Percentiles rank a stretch among this genome's conserved stretches.
Conservation (phyloP, 2,888 invertebrate species). For the Tenthredo scrophulariae region DNA sequence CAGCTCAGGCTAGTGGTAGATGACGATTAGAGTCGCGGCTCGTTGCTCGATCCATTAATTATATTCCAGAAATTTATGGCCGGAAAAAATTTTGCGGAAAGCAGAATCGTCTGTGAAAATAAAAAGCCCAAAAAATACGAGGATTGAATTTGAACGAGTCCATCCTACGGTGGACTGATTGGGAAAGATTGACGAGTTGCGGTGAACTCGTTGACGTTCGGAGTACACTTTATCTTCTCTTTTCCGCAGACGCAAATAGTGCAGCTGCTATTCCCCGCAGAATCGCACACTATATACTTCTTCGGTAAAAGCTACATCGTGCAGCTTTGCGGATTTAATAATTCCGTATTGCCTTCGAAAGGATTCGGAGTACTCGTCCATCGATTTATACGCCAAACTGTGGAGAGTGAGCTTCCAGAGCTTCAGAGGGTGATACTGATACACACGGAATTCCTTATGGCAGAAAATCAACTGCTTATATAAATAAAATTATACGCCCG, state of each 20-base stretch:
- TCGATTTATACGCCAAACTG: neutral
- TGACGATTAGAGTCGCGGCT: neutral
- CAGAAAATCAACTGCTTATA: too few relatives aligned
- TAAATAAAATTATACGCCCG: too few relatives aligned
- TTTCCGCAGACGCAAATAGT: neutral
- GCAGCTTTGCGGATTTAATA: neutral
- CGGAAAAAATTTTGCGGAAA: neutral
- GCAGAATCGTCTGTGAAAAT: neutral
- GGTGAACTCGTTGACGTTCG: neutral
- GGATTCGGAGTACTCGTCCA: neutral
- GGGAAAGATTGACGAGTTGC: neutral
- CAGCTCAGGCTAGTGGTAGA: neutral
- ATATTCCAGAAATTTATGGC: neutral
- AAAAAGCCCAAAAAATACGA: neutral
- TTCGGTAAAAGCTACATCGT: neutral
- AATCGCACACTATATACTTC: neutral
- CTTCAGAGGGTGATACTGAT: too few relatives aligned
- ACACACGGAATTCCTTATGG: too few relatives aligned
- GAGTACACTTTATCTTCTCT: neutral
- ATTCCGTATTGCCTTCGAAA: neutral
- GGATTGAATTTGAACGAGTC: neutral
- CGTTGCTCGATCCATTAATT: slow-evolving; percentile 3
- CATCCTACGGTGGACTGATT: neutral
- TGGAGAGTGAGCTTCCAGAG: too few relatives aligned
- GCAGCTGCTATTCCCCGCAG: neutral